Base-by-base conservation (phyloP, 2,113 vertebrate species). In the Callionymus lyra region DNA sequence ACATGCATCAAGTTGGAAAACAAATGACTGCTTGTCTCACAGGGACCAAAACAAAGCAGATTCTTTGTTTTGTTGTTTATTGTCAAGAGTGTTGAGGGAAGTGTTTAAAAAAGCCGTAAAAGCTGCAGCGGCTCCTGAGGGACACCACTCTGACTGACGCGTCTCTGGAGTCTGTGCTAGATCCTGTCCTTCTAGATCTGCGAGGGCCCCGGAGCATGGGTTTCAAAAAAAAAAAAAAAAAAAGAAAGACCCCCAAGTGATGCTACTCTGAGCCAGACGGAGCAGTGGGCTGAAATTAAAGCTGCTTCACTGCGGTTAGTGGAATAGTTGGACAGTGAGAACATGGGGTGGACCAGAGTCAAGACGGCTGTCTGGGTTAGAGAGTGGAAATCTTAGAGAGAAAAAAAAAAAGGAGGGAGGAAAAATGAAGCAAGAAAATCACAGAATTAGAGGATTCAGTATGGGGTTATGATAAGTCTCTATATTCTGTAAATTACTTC, bases 271-370 rank as follows among this genome's bases (percentile, higher is more conserved):
- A 58, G 67, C 56, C 45, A 43, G 65, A 49, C 68, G 35, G 64
- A 59, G 72, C 66, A 65, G 63, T 60, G 68, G 65, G 64, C 66
- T 77, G 77, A 76, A 84, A 82, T 76, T 74, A 81, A 83, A 82
- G 74, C 81, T 67, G 74, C 71, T 82, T 82, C 65, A 61, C 70
- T 82, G 80, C 52, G 82, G 68, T 50, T 83, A 77, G 77, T 86
- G 76, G 79, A 81, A 82, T 84, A 72, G 54, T 83, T 84, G 64
- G 61, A 81, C 65, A 74, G 65, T 81, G 81, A 56, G 78, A 85
- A 68, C 36, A 63, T 63, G 56, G 62, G 72, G 79, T 82, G 84
- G 77, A 70, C 57, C 50, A 34, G 50, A 79, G 67, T 77, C 80
- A 86, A 82, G 71, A 72, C 76, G 73, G 57, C 80, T 82, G 78